Base-by-base conservation (phyloP, 2,888 invertebrate species). In the Rambutsinella grinnellia region DNA sequence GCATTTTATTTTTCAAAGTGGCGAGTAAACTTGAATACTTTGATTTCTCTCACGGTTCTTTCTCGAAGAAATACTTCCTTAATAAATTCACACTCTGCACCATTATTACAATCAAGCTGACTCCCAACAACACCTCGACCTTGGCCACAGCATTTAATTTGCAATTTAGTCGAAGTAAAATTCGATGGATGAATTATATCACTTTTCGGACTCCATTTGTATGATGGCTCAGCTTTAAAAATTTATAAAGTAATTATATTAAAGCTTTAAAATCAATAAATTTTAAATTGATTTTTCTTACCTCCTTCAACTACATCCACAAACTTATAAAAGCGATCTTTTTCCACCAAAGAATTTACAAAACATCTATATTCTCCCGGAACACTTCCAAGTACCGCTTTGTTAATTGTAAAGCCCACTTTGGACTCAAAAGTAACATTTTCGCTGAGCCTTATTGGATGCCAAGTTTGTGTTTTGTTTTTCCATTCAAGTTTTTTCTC, bases 51-150 rank as follows among this genome's bases (percentile, higher is more conserved):
- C 44, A 65, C 65, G 28, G 19, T 2, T 24, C 15, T 8, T n/a
- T 56, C 56, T n/a, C 56, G 28, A 24, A 56, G 44, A 27, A 66
- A 26, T 3, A 56, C 23, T n/a, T 23, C 46, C 46, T 66, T 66
- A 21, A 56, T 1, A 8, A 66, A 21, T 21, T 66, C 66, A 21
- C 66, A 66, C 27, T 66, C 56, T 5, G 46, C 46, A 26, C n/a
- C 66, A 53, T n/a, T 66, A 6, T 19, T 10, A 47, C 66, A 66
- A 1, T 1, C 0, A 6, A 44, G 24, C 2, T 23, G 1, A 24
- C 23, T n/a, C 19, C 36, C 65, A 13, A 21, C 8, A 2, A 36
- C 36, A 21, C 56, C 24, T 19, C 15, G 17, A n/a, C 47, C 8
- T 28, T 3, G n/a, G 5, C 46, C 47, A 23, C 66, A 66, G 21